A percentile compares a stretch with the other conserved stretches of the same genome.
These are phyloP conservation scores for Bradypus variegatus DNA, from an alignment of 2,797 vertebrate species.

Conservation along the genomic window DNA sequence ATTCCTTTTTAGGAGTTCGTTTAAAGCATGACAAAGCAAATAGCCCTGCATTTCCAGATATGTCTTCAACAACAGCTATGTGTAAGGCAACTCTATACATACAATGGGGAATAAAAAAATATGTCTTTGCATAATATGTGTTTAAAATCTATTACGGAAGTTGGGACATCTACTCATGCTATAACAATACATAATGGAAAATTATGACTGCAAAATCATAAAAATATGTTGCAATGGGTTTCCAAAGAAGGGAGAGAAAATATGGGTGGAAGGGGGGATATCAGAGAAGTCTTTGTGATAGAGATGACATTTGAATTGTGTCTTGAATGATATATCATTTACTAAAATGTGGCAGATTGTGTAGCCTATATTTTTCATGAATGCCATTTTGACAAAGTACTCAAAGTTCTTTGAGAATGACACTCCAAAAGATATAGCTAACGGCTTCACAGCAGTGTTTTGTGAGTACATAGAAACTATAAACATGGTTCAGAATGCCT, in stretches of 20 bases:
- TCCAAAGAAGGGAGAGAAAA: neutral
- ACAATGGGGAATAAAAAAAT: conserved; percentile 19
- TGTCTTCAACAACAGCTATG: neutral
- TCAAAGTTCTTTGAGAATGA: conserved; percentile 8
- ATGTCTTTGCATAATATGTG: neutral
- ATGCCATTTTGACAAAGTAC: neutral
- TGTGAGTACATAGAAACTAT: conserved; percentile 3
- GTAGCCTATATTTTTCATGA: neutral
- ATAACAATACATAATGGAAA: neutral
- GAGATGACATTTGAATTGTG: neutral
- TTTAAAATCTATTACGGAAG: neutral
- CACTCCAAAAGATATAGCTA: neutral
- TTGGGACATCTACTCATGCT: neutral
- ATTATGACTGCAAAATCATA: neutral
- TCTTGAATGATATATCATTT: conserved; percentile 13
- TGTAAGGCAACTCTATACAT: neutral
- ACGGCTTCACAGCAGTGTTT: neutral
- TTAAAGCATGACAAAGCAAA: neutral
- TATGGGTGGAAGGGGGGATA: neutral
- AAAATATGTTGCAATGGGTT: neutral
- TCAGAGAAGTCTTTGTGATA: conserved; percentile 7
- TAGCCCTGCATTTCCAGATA: neutral
- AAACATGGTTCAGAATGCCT: neutral
- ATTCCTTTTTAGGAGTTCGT: neutral
- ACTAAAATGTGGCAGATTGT: neutral